A percentile compares a stretch with the other conserved stretches of the same genome.
Conservation (phyloP, 2,888 invertebrate species). For the Hartigia nigra region DNA sequence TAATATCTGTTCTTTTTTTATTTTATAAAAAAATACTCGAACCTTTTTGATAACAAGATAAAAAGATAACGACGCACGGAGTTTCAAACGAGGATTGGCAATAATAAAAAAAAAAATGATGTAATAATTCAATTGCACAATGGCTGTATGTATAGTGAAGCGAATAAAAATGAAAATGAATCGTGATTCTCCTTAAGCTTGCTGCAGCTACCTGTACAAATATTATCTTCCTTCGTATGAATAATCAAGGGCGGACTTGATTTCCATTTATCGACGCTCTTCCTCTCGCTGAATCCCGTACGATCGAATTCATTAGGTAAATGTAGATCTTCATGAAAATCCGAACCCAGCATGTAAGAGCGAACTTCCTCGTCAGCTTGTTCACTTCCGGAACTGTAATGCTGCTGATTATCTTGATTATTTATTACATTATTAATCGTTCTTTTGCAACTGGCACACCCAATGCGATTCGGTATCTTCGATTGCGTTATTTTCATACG, state of each 20-base stretch:
- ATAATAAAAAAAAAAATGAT: background rate
- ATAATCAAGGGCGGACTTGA: background rate
- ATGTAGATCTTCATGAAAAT: background rate
- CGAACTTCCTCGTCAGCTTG: constrained; percentile 24
- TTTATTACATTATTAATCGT: background rate
- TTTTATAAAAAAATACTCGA: background rate
- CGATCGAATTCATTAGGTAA: background rate
- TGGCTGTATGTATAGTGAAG: background rate
- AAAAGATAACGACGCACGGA: background rate
- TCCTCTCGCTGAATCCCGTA: constrained; percentile 5
- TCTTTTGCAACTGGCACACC: background rate
- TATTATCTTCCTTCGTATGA: constrained; percentile 9
- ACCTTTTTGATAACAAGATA: constrained; percentile 1
- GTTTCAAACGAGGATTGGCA: background rate
- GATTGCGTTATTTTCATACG: background rate
- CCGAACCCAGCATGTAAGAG: constrained; percentile 20
- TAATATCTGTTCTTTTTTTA: background rate
- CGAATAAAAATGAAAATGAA: background rate
- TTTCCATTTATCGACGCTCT: constrained; percentile 1
- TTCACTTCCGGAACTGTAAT: constrained; percentile 22
- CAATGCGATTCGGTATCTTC: constrained; percentile 3
- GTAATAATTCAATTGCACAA: background rate
- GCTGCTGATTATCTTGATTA: constrained; percentile 14
- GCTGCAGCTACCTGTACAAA: constrained; percentile 14
- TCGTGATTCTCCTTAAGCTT: background rate